phyloP scores from a whole-genome alignment of 2,797 vertebrate species.

The Oophaga sylvatica region DNA sequence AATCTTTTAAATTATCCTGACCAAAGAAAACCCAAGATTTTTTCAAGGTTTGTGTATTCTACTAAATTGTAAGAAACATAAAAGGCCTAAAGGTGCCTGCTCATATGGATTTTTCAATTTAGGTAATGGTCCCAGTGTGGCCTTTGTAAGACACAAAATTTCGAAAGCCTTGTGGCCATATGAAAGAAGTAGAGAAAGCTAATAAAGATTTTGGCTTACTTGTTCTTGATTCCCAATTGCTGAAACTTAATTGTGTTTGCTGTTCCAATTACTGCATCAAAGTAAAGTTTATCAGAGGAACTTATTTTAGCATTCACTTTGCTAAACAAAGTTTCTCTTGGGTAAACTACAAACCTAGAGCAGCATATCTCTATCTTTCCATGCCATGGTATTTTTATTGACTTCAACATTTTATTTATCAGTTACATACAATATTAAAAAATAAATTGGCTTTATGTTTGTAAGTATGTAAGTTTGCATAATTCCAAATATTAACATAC shows the following conservation, averaged over 20 bases:
- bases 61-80: conserved; percentile 35
- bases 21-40: background rate
- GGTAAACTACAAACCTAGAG: conserved; percentile 21
- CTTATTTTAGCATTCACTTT: conserved; percentile 37
- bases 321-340: conserved; percentile 33
- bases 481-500: no score
- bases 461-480: background rate
- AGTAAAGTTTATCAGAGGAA: conserved; percentile 44
- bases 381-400: background rate
- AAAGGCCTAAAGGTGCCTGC: conserved; percentile 34
- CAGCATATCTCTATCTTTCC: background rate
- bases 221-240: conserved; percentile 40
- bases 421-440: background rate
- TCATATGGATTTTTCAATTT: conserved; percentile 45
- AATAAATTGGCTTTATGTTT: background rate
- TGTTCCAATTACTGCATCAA: conserved; percentile 49
- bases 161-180: conserved; percentile 48
- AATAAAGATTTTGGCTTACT: conserved; percentile 47
- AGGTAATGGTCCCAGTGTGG: conserved; percentile 46
- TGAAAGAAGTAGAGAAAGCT: conserved; percentile 36
- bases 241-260: conserved; percentile 53
- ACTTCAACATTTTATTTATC: background rate
- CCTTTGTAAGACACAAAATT: conserved; percentile 21
- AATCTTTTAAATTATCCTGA: background rate
- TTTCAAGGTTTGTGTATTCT: conserved; percentile 21